Evolutionary conservation across 2,113 vertebrate genomes (phyloP).

Genomic region (Genyomyrus donnyi): DNA sequence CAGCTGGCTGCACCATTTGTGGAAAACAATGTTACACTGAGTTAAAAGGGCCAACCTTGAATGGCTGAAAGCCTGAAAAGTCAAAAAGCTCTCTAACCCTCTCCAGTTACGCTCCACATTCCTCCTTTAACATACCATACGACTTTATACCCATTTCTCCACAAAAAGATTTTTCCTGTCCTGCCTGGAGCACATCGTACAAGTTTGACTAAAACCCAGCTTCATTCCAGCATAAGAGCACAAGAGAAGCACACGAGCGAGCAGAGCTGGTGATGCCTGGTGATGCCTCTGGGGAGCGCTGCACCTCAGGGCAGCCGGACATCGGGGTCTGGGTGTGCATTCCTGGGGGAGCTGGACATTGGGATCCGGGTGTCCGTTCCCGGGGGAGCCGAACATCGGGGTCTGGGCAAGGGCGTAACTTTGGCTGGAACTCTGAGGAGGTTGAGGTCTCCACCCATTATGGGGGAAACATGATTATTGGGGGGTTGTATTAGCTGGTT

Average conservation of each 20-base stretch:
- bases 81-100: not conserved
- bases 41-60: not conserved
- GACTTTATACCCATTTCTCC: not conserved
- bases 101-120: not conserved
- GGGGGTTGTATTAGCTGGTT: no score
- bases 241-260: not conserved
- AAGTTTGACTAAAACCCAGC: not conserved
- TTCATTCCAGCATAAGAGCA: not conserved
- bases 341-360: not conserved
- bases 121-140: not conserved
- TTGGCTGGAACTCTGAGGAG: no score
- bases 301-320: not conserved
- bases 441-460: no score
- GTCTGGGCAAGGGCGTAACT: no score
- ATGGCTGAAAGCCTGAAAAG: not conserved
- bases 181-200: not conserved
- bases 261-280: not conserved
- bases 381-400: no score
- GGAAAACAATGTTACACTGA: not conserved
- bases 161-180: not conserved
- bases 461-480: no score
- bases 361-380: no score
- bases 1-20: not conserved
- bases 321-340: not conserved
- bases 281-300: not conserved